Conservation (phyloP, 1,140 invertebrate genomes). For the Thalassaphorura encarpata region DNA sequence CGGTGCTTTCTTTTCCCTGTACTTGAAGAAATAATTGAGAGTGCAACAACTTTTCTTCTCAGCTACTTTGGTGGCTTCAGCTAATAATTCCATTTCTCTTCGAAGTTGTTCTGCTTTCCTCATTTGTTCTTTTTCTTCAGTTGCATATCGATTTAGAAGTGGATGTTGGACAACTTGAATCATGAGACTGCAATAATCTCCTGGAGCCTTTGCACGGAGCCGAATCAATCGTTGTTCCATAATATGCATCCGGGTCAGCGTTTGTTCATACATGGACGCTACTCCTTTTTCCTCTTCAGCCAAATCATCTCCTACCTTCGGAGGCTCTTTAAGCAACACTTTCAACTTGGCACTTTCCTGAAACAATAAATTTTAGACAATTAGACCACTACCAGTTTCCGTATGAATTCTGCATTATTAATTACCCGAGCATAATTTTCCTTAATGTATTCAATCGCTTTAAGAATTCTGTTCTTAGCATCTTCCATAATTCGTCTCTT, state of each 20-base stretch:
- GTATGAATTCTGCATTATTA: neutral
- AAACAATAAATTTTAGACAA: neutral
- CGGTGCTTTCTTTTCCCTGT: neutral
- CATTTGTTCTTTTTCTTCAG: neutral
- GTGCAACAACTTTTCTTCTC: neutral
- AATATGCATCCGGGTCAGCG: slow-evolving; percentile 20
- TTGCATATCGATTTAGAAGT: slow-evolving; percentile 10
- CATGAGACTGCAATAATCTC: slow-evolving; percentile 13
- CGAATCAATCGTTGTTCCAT: slow-evolving; percentile 23
- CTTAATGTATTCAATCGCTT: slow-evolving; percentile 15
- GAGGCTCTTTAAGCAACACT: slow-evolving; percentile 10
- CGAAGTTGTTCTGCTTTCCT: neutral
- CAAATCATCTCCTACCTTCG: slow-evolving; percentile 8
- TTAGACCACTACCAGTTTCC: too few relatives aligned
- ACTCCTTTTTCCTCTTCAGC: slow-evolving; percentile 19
- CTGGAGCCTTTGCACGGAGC: slow-evolving; percentile 14
- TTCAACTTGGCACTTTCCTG: slow-evolving; percentile 16
- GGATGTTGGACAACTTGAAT: slow-evolving; percentile 17
- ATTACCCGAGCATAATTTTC: slow-evolving; percentile 6
- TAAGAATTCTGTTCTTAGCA: slow-evolving; percentile 10
- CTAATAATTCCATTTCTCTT: neutral
- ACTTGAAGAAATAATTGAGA: neutral
- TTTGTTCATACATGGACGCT: slow-evolving; percentile 12
- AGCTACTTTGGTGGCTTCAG: neutral
- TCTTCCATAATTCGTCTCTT: slow-evolving; percentile 25